Evolutionary conservation across 2,113 vertebrate species (phyloP), one percentile per base, ranked within the genome.

Genomic region (Heterotis niloticus): DNA sequence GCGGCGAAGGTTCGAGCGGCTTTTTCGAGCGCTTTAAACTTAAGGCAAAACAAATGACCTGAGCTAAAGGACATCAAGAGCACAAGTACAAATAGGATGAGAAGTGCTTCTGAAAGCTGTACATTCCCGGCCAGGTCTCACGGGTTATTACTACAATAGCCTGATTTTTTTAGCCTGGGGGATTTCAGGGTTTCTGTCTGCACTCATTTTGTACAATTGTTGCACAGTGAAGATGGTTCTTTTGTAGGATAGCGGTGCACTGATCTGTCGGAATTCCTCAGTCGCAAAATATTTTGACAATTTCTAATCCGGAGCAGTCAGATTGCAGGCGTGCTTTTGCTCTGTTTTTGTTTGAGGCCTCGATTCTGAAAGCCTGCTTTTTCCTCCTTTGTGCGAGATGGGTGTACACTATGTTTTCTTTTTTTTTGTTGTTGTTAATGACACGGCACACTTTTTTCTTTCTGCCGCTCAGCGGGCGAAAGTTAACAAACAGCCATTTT

Each of bases 121-220:
- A 92, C 94, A 94, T 94, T 90, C 94, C 90, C 91, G 84, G 91
- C 89, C 91, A 88, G 94, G 93, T 94, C 94, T 94, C 91, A 85
- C 88, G 93, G 92, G 92, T 91, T 94, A 93, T 91, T 90, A 94
- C 91, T 92, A 92, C 89, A 93, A 92, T 90, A 88, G 94, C 86
- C 84, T 93, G 92, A 91, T 94, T 94, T 95, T 68, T 87, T 85
- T 92, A 82, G 93, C 92, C 92, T 91, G 83, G 87, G 94, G 92
- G 91, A 90, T 92, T 93, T 92, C 85, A 88, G 90, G 88, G 94
- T 91, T 90, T 91, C 92, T 89, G 91, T 92, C 88, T 87, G 87
- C 90, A 92, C 91, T 91, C 91, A 87, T 91, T 89, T 88, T 86
- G 84, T 86, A 84, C 86, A 93, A 91, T 94, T 93, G 90, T 90